Evolutionary conservation across 2,113 vertebrate species (phyloP), one percentile per base, ranked within the genome.

Genomic region (Sitta europaea): DNA sequence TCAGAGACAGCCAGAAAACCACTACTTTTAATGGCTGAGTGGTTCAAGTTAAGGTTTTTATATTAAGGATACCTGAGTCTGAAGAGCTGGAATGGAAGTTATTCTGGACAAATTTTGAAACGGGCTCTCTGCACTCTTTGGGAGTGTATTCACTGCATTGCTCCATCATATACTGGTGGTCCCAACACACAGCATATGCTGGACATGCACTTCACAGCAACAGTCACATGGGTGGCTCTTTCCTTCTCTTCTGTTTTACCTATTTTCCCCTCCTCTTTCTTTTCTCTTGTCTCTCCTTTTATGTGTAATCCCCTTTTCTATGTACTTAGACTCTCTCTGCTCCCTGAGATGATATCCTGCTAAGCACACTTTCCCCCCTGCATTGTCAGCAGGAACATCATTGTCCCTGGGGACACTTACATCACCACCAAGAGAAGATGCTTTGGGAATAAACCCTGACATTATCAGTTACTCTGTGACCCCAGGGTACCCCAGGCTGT

Each of bases 81-180:
- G 47, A 94, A 81, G 48, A 74, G 28, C 21, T 48, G 20, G 36
- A 71, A 78, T 55, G 20, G 65, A 92, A 59, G 3, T n/a, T 67
- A 23, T 40, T 75, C 55, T 47, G 21, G 28, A 65, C 5, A 12
- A 33, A 28, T 23, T 40, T 53, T 85, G 28, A 79, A 91, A 53
- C 3, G 48, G 43, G 6, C 2, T 63, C 9, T 74, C 70, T 8
- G 8, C 31, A 6, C 3, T 63, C 38, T 48, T 62, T 57, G 45
- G 16, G 23, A 21, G 4, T 47, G 9, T 38, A 35, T 76, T 66
- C 14, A 22, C 43, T 59, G 25, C 21, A 36, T 0, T 3, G 16
- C 31, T 51, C 40, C 3, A 2, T 59, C 31, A 33, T 28, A 31
- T 16, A 59, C 0, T 2, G 2, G 3, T 51, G 13, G 10, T 68